These are phyloP conservation scores for Mesocricetus auratus DNA, from an alignment of 2,113 vertebrate species.

Conservation along the genomic window DNA sequence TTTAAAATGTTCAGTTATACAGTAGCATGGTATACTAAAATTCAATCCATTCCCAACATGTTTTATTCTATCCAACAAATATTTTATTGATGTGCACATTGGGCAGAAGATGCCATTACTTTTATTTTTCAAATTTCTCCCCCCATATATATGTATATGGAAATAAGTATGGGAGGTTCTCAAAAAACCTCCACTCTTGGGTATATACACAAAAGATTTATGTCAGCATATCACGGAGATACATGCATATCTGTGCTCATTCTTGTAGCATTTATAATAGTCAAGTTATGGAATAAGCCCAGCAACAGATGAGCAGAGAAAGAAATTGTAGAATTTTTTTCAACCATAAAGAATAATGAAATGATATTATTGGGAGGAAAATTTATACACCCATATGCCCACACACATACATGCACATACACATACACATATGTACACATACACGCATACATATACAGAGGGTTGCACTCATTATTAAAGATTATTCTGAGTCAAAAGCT, in stretches of 20 bases:
- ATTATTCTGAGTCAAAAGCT: slow-evolving; percentile 28
- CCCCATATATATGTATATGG: neutral
- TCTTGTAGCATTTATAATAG: neutral
- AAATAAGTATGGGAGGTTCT: neutral
- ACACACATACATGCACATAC: neutral
- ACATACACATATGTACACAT: neutral
- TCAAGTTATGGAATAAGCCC: neutral
- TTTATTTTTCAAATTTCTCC: slow-evolving; percentile 40
- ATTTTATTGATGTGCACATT: slow-evolving; percentile 1
- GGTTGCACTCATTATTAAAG: slow-evolving; percentile 16
- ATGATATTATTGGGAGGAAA: neutral
- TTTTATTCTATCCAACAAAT: slow-evolving; percentile 7
- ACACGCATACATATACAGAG: neutral
- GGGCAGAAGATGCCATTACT: neutral
- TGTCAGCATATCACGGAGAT: neutral
- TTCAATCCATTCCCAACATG: neutral
- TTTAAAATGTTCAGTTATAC: slow-evolving; percentile 54
- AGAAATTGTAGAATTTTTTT: neutral
- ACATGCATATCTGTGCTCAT: neutral
- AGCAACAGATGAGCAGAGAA: neutral
- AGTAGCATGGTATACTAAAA: neutral
- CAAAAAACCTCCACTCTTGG: too few species aligned
- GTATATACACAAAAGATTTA: neutral
- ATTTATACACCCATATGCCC: too few species aligned
- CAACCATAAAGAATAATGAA: neutral